Percentiles rank a stretch among this genome's conserved stretches.
Conservation (phyloP, 2,888 invertebrate species). For the Leptopilina syphax region DNA sequence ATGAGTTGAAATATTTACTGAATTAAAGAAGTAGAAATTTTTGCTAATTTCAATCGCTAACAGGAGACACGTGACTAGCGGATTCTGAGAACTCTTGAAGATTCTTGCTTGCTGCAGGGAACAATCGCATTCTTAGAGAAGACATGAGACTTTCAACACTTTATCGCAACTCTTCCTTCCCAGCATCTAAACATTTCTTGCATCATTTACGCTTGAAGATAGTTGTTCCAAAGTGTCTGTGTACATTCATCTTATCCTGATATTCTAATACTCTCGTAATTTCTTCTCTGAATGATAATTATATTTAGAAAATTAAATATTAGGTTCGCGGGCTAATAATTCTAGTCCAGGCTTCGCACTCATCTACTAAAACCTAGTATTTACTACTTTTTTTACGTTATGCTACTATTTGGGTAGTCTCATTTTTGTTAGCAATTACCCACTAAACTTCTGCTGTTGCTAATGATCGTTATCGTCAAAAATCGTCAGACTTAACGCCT, state of each 20-base stretch:
- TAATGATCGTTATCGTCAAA: no score
- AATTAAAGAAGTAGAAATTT: no score
- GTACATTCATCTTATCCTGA: constrained; percentile 20
- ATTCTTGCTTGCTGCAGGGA: not conserved
- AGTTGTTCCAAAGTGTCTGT: constrained; percentile 10
- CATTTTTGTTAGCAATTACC: no score
- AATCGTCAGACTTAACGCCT: no score
- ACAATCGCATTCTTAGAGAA: constrained; percentile 6
- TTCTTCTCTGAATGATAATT: constrained; percentile 53
- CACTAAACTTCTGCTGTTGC: no score
- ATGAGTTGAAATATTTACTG: no score
- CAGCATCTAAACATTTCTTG: constrained; percentile 29
- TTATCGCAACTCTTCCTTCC: constrained; percentile 31
- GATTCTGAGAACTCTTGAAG: constrained; percentile 5
- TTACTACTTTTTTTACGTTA: no score
- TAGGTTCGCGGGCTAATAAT: constrained; percentile 26
- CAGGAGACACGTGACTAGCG: not conserved
- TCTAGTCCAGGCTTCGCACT: no score
- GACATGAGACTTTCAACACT: constrained; percentile 25
- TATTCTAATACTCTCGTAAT: not conserved
- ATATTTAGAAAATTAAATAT: constrained; percentile 53
- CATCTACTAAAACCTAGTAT: no score
- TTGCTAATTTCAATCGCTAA: not conserved
- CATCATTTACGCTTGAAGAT: constrained; percentile 21
- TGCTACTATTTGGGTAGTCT: no score